These are phyloP conservation scores for Lathamus discolor DNA, from an alignment of 2,113 vertebrate species.

Conservation along the genomic window DNA sequence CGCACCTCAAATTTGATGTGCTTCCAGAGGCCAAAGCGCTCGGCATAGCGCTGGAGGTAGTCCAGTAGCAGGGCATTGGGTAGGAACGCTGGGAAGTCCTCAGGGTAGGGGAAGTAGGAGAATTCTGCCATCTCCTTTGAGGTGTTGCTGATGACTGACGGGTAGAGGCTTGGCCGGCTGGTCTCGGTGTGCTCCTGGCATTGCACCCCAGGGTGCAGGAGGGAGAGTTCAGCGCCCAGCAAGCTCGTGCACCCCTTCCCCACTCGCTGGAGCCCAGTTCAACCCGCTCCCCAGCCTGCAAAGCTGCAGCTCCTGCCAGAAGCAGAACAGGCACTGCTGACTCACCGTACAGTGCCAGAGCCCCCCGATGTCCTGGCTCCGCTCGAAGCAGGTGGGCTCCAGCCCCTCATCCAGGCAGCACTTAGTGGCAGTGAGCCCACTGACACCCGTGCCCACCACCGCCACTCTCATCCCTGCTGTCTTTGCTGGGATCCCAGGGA, in stretches of 20 bases:
- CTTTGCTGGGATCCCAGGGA: accelerated
- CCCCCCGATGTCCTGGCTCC: slow-evolving; percentile 79
- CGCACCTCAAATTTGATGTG: slow-evolving; percentile 82
- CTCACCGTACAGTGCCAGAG: slow-evolving; percentile 83
- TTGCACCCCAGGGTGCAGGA: accelerated
- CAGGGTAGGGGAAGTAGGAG: slow-evolving; percentile 86
- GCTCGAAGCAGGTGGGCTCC: slow-evolving; percentile 85
- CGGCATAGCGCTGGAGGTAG: slow-evolving; percentile 79
- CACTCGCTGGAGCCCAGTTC: accelerated
- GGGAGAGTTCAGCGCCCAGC: not conserved
- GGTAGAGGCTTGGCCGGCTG: slow-evolving; percentile 77
- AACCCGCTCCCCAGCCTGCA: accelerated
- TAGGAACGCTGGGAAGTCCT: slow-evolving; percentile 86
- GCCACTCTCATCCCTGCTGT: slow-evolving; percentile 73
- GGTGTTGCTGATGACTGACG: slow-evolving; percentile 82
- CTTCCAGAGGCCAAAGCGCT: slow-evolving; percentile 77
- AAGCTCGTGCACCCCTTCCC: not conserved
- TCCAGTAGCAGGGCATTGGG: slow-evolving; percentile 77
- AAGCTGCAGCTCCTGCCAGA: not conserved
- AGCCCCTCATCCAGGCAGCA: slow-evolving; percentile 84
- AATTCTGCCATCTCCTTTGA: slow-evolving; percentile 91
- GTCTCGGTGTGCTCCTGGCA: slow-evolving; percentile 77
- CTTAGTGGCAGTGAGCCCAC: slow-evolving; percentile 82
- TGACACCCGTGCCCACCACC: slow-evolving; percentile 80
- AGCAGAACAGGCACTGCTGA: accelerated